These are phyloP conservation scores for Frankliniella intonsa DNA, from an alignment of 2,888 invertebrate genomes.

Conservation along the genomic window DNA sequence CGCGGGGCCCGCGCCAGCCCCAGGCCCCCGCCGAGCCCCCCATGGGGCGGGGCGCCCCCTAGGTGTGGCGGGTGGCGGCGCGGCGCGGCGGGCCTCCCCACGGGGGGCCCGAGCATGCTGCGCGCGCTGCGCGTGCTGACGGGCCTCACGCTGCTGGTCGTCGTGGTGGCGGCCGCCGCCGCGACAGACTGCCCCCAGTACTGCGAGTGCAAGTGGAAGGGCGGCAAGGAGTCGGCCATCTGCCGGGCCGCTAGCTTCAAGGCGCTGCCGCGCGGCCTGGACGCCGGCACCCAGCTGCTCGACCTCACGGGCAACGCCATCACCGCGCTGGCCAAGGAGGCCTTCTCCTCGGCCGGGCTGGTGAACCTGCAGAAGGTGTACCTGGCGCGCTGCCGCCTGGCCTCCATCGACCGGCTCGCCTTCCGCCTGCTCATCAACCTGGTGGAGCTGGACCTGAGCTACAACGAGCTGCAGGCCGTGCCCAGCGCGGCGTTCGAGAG, in stretches of 20 bases:
- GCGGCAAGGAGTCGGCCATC: constrained; percentile 77
- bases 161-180: constrained; percentile 46
- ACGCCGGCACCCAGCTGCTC: constrained; percentile 72
- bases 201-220: constrained; percentile 86
- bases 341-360: constrained; percentile 68
- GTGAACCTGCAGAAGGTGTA: constrained; percentile 77
- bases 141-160: constrained; percentile 43
- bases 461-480: constrained; percentile 62
- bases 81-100: neutral
- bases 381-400: constrained; percentile 65
- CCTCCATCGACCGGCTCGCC: constrained; percentile 64
- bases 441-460: constrained; percentile 74
- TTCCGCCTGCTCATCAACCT: constrained; percentile 74
- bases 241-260: constrained; percentile 72
- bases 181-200: constrained; percentile 64
- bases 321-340: constrained; percentile 61
- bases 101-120: constrained; percentile 23
- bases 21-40: neutral
- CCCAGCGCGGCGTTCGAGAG: constrained; percentile 70
- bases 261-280: constrained; percentile 67
- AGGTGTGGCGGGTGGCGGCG: neutral
- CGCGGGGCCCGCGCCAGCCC: neutral
- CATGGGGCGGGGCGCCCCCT: constrained; percentile 1
- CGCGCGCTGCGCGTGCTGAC: constrained; percentile 37
- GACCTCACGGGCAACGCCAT: constrained; percentile 73